These are phyloP conservation scores for Aleiodes testaceus DNA, from an alignment of 2,888 invertebrate species.

Conservation along the genomic window DNA sequence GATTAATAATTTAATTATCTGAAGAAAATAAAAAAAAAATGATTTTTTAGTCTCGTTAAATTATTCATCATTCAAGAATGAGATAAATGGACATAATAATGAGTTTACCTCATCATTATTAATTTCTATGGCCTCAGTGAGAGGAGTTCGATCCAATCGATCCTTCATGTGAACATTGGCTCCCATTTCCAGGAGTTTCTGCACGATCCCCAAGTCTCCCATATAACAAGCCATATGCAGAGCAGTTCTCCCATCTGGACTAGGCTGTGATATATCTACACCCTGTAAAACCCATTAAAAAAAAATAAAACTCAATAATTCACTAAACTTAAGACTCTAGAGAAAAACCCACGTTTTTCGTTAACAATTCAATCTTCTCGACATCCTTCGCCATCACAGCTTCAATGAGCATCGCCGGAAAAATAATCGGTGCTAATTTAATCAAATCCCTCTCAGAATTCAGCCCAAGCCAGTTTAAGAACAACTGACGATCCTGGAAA, in stretches of 20 bases:
- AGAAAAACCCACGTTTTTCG: slow-evolving; percentile 64
- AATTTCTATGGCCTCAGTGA: slow-evolving; percentile 80
- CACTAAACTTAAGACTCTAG: too few relatives aligned
- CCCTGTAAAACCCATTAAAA: slow-evolving; percentile 73
- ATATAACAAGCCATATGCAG: slow-evolving; percentile 86
- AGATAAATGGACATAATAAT: slow-evolving; percentile 3
- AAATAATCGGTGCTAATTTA: slow-evolving; percentile 77
- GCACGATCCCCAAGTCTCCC: slow-evolving; percentile 81
- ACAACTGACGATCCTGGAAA: slow-evolving; percentile 75
- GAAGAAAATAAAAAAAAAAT: slow-evolving; percentile 35
- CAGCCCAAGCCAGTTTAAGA: slow-evolving; percentile 76
- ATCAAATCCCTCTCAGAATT: slow-evolving; percentile 76
- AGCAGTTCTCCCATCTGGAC: slow-evolving; percentile 85
- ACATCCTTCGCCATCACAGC: slow-evolving; percentile 77
- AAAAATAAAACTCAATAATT: not conserved
- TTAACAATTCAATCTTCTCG: slow-evolving; percentile 74
- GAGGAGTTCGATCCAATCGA: slow-evolving; percentile 80
- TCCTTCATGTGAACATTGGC: slow-evolving; percentile 88
- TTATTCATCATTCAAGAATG: too few relatives aligned
- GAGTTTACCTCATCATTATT: slow-evolving; percentile 75
- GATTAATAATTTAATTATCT: slow-evolving; percentile 79
- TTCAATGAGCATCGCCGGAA: slow-evolving; percentile 81
- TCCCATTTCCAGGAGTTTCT: slow-evolving; percentile 84
- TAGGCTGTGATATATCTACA: slow-evolving; percentile 82
- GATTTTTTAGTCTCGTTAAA: too few relatives aligned